phyloP scores from a whole-genome alignment of 1,140 invertebrate genomes.

The Paraescarpia echinospica region DNA sequence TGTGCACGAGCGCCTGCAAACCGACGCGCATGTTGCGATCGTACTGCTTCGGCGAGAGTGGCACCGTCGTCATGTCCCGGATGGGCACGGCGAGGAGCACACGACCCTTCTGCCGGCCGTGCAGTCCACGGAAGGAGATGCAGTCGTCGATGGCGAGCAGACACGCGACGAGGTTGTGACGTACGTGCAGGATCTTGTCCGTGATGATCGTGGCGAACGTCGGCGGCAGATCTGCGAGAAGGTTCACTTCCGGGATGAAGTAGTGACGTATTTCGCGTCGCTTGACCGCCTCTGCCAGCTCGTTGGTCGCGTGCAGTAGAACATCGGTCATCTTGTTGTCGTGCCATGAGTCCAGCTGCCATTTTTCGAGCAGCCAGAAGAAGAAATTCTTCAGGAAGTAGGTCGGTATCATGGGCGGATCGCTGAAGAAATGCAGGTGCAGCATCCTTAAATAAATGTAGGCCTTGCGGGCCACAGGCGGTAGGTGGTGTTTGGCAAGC shows the following conservation, averaged over 20 bases:
- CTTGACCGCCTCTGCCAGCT: not conserved
- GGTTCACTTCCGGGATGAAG: not conserved
- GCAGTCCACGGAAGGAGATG: not conserved
- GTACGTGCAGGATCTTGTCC: not conserved
- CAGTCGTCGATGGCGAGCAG: not conserved
- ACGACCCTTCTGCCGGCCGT: not conserved
- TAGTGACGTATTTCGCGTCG: not conserved
- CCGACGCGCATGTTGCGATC: not conserved
- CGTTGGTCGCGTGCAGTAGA: not conserved
- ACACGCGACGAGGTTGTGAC: not conserved
- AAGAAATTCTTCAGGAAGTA: not conserved
- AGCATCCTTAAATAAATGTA: not conserved
- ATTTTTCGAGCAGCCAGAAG: not conserved
- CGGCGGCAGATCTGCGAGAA: not conserved
- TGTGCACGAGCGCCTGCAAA: not conserved
- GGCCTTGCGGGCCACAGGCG: not conserved
- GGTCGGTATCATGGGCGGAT: not conserved
- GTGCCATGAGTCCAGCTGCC: not conserved
- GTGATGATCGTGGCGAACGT: not conserved
- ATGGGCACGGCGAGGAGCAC: not conserved
- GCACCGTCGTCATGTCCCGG: not conserved
- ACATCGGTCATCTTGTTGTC: not conserved
- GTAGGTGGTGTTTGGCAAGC: not conserved
- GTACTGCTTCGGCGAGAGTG: not conserved
- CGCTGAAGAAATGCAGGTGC: not conserved